These are phyloP conservation scores for Folsomia candida DNA, from an alignment of 2,888 invertebrate genomes.

Conservation along the genomic window DNA sequence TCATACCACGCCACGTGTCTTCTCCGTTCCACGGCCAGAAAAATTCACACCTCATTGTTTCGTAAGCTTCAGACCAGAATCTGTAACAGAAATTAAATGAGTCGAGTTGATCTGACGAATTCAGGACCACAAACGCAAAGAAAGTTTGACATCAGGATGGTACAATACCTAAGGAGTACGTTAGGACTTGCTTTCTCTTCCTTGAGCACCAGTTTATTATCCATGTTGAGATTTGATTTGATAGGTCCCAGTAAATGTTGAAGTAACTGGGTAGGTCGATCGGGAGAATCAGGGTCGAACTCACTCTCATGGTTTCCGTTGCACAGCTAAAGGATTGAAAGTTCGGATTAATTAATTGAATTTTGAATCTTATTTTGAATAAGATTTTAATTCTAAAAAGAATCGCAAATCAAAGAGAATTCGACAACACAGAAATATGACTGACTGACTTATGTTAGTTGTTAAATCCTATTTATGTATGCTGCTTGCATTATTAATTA, in stretches of 20 bases:
- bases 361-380: too few relatives aligned
- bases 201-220: conserved; percentile 15
- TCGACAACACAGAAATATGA: too few relatives aligned
- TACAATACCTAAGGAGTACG: conserved; percentile 24
- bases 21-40: conserved; percentile 50
- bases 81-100: conserved; percentile 21
- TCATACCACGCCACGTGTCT: conserved; percentile 47
- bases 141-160: too few relatives aligned
- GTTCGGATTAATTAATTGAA: too few relatives aligned
- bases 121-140: too few relatives aligned
- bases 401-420: too few relatives aligned
- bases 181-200: conserved; percentile 28
- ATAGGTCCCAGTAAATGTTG: conserved; percentile 31
- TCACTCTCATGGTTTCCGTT: background rate
- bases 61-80: conserved; percentile 33
- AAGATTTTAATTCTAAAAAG: too few relatives aligned
- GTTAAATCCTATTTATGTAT: background rate
- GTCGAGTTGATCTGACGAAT: background rate
- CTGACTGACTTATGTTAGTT: too few relatives aligned
- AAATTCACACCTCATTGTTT: conserved; percentile 44
- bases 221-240: conserved; percentile 29
- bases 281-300: too few relatives aligned
- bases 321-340: too few relatives aligned
- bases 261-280: conserved; percentile 4
- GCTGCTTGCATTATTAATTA: background rate